Evolutionary conservation across 2,888 invertebrate genomes (phyloP).

Genomic region (Apamea sordens): DNA sequence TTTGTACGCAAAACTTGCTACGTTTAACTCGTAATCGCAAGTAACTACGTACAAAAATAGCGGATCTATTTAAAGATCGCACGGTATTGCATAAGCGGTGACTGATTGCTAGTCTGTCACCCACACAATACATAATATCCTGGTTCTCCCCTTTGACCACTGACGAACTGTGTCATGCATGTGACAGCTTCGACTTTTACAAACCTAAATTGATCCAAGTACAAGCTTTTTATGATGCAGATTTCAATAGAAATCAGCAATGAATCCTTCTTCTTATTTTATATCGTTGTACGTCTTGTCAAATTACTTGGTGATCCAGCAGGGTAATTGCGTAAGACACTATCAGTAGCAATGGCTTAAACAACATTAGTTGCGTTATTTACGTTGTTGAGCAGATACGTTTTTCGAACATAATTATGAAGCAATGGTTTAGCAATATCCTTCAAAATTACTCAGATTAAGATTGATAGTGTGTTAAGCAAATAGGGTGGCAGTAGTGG

Average conservation of each 20-base stretch:
- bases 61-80: slow-evolving; percentile 47
- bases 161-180: slow-evolving; percentile 15
- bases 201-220: background rate
- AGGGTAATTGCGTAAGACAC: background rate
- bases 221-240: background rate
- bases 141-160: slow-evolving; percentile 46
- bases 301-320: background rate
- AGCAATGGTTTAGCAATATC: background rate
- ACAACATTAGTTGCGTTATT: background rate
- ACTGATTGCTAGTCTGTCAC: slow-evolving; percentile 39
- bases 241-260: background rate
- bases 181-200: background rate
- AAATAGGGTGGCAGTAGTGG: background rate
- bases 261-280: background rate
- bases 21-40: background rate
- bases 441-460: background rate
- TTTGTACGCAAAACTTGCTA: background rate
- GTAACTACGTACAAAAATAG: slow-evolving; percentile 31
- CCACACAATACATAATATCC: slow-evolving; percentile 55
- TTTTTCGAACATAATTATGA: background rate
- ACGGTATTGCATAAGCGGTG: slow-evolving; percentile 29
- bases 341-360: too few relatives aligned
- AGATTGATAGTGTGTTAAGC: background rate
- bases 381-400: background rate
- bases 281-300: background rate